Evolutionary conservation across 2,113 vertebrate species (phyloP), one percentile per base, ranked within the genome.

Genomic region (Condylura cristata): DNA sequence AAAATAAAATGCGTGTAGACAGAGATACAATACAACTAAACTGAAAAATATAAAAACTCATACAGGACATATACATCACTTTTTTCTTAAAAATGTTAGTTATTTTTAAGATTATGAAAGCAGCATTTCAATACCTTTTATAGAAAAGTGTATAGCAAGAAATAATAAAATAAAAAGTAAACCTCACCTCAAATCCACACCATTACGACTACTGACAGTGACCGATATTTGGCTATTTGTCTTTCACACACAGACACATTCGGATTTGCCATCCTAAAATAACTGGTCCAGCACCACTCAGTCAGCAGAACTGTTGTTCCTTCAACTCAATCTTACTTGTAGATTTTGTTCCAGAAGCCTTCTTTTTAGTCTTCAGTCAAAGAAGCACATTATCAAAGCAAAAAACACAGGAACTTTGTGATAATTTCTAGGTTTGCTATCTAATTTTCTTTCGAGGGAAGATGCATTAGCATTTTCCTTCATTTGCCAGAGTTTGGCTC

Each of bases 61-160:
- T 10, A 41, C 39, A 58, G 9, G 76, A 24, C 5, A 61, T 26
- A 14, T 28, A 46, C 26, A 16, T 39, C 5, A 74, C 6, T 46
- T 41, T 65, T 63, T 48, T 22, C 10, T 46, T 86, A 72, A 89
- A 93, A 84, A 72, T 56, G 53, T 22, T 56, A 94, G 9, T 39
- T 46, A 3, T 30, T 9, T 41, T 30, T 58, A 22, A 8, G 14
- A 30, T 75, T 75, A 74, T 48, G 28, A 80, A 89, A 79, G 46
- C 20, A 32, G 26, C 78, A 72, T 16, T 87, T 44, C 78, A 63
- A n/a, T 32, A 1, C 4, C 20, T 18, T 48, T 53, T 53, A 17
- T 22, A 30, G 51, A 74, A 91, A 81, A 91, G 81, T n/a, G 46
- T 63, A 91, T 91, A 61, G 30, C 30, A 83, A 81, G 61, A 74